Evolutionary conservation across 1,140 invertebrate species (phyloP), one percentile per base, ranked within the genome.

Genomic region (Drosophila subobscura): DNA sequence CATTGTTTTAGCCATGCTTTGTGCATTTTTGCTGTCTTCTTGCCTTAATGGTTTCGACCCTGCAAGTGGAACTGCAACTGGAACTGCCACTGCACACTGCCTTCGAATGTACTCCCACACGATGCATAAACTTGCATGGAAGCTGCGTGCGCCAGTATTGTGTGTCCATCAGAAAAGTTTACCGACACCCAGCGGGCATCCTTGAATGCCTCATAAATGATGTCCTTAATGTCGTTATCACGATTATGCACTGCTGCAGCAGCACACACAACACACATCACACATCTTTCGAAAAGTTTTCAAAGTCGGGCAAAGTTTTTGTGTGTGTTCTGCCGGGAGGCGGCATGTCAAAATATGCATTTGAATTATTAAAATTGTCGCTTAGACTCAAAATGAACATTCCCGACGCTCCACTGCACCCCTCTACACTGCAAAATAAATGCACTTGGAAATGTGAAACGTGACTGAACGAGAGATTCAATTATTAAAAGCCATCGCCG

Each of bases 401-500:
- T 37, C 10, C 10, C 49, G 29, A 25, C 4, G 16, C 14, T 5
- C 29, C 16, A 20, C 16, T 0, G 16, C 16, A 20, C 50, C 4
- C 8, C 7, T 14, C 14, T 16, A 20, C 33, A 12, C 25, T 68
- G 29, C 49, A 54, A 67, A 47, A 54, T 47, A 46, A 55, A 68
- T 70, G 51, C 63, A 70, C 29, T 47, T 33, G 12, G 33, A 55
- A 41, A 66, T 46, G 61, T 20, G 33, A 54, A 54, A 68, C 66
- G 66, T 70, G 66, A 40, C 64, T 70, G 44, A 70, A 52, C 68
- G 66, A 12, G 16, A 20, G 37, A 56, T 70, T 68, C 51, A 70
- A 70, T 68, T 70, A 56, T 41, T 49, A n/a, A 33, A 40, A 33
- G 41, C 4, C 29, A 14, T 6, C 12, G 63, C 63, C 33, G 23